A percentile compares a stretch with the other conserved stretches of the same genome.
These are phyloP conservation scores for Sibirionetta formosa DNA, from an alignment of 2,797 vertebrate species.

Conservation along the genomic window DNA sequence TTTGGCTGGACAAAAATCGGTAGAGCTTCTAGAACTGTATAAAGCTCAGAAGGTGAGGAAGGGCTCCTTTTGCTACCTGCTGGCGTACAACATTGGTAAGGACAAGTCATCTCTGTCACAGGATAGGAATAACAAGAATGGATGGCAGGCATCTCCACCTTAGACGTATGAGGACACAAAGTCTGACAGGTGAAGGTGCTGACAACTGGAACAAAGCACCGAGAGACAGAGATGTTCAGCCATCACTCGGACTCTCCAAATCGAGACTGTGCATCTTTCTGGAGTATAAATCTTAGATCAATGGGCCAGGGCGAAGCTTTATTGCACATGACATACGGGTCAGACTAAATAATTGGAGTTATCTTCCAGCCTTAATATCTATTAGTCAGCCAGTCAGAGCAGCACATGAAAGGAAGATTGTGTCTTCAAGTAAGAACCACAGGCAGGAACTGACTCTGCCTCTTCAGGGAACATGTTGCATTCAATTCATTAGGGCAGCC, in stretches of 20 bases:
- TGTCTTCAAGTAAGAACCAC: not conserved
- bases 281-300: not conserved
- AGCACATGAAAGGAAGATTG: not conserved
- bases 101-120: not conserved
- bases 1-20: not conserved
- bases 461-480: not conserved
- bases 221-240: not conserved
- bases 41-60: not conserved
- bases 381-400: not conserved
- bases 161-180: not conserved
- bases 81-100: rapidly evolving
- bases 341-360: not conserved
- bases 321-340: not conserved
- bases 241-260: not conserved
- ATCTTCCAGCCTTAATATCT: not conserved
- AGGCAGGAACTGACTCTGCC: not conserved
- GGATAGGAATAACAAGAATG: not conserved
- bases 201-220: not conserved
- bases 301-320: not conserved
- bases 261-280: not conserved
- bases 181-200: not conserved
- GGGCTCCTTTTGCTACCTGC: not conserved
- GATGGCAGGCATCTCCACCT: not conserved
- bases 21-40: not conserved
- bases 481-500: not conserved